These are phyloP conservation scores for Chelonia mydas DNA, from an alignment of 2,797 vertebrate genomes.

Conservation along the genomic window DNA sequence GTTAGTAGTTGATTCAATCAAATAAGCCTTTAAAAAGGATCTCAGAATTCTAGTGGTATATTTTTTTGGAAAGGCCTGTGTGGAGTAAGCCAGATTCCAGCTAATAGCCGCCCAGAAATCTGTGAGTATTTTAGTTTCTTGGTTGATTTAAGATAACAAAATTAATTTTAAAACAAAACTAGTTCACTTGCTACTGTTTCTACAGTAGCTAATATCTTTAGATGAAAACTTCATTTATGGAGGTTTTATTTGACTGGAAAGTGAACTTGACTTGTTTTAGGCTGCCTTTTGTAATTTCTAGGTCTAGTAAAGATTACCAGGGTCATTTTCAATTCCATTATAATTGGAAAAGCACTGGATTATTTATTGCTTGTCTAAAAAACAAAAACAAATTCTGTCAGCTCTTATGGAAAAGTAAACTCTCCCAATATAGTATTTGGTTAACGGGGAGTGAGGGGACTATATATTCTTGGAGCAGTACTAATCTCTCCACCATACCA, in stretches of 20 bases:
- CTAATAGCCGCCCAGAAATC: conserved; percentile 78
- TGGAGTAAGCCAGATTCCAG: conserved; percentile 82
- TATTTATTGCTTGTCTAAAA: neutral
- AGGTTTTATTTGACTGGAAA: neutral
- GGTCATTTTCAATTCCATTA: neutral
- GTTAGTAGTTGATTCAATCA: conserved; percentile 82
- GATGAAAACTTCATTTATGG: neutral
- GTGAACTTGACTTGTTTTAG: neutral
- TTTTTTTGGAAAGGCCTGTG: conserved; percentile 79
- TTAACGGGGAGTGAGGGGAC: neutral
- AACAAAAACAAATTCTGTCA: neutral
- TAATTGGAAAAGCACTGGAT: neutral
- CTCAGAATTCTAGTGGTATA: conserved; percentile 81
- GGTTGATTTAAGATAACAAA: neutral
- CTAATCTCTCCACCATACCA: neutral
- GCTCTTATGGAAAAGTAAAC: neutral
- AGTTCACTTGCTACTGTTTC: neutral
- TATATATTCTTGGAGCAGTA: neutral
- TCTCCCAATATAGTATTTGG: neutral
- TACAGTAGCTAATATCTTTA: neutral
- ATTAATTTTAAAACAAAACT: neutral
- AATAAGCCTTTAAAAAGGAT: conserved; percentile 80
- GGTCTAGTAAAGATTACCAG: neutral
- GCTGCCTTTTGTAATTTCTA: neutral
- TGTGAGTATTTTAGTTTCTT: conserved; percentile 90